These are phyloP conservation scores for Leptodactylus fuscus DNA, from an alignment of 2,113 vertebrate genomes.

Conservation along the genomic window DNA sequence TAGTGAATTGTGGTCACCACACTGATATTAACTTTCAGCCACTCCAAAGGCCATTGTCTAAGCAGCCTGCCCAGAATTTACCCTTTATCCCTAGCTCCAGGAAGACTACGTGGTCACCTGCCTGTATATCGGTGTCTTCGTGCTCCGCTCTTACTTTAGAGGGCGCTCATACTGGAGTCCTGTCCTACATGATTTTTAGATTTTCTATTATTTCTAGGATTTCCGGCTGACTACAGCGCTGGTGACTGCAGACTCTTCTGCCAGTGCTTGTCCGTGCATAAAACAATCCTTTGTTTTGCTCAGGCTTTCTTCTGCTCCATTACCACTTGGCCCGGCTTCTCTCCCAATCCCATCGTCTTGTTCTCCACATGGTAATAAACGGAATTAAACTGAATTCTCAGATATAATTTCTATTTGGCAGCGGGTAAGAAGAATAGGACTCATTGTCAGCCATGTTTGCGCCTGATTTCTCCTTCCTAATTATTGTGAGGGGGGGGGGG, in stretches of 20 bases:
- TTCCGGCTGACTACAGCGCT: background rate
- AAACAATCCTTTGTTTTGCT: background rate
- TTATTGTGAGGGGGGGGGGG: too few relatives aligned
- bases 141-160: too few relatives aligned
- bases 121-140: too few relatives aligned
- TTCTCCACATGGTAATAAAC: constrained; percentile 16
- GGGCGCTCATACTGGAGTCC: too few relatives aligned
- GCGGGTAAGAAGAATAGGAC: background rate
- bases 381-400: background rate
- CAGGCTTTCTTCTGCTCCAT: constrained; percentile 7
- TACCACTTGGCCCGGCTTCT: constrained; percentile 7
- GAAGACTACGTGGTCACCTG: too few relatives aligned
- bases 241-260: background rate
- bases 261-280: background rate
- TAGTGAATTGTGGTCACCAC: too few relatives aligned
- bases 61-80: too few relatives aligned
- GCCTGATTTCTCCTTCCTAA: background rate
- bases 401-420: constrained; percentile 11
- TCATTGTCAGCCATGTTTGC: background rate
- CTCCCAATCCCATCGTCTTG: background rate
- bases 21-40: too few relatives aligned
- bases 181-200: too few relatives aligned
- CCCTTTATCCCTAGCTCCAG: too few relatives aligned
- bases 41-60: too few relatives aligned
- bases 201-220: too few relatives aligned